phyloP scores from a whole-genome alignment of 2,888 invertebrate genomes.

The Sepiola atlantica region DNA sequence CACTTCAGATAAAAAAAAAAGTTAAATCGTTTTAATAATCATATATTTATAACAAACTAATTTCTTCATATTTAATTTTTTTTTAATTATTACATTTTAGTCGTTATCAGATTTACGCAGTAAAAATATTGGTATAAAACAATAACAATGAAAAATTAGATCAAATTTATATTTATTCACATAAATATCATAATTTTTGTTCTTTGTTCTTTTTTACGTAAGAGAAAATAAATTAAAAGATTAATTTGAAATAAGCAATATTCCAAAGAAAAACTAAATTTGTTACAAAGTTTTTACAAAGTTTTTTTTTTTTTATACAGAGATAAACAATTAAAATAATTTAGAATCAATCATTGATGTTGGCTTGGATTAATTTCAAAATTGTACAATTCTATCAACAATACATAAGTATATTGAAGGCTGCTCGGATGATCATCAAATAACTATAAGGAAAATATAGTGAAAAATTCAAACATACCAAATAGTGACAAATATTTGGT shows the following conservation, averaged over 20 bases:
- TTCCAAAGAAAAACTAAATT: background rate
- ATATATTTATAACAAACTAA: background rate
- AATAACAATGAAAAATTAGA: background rate
- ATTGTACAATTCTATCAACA: background rate
- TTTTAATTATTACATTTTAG: background rate
- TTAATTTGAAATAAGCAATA: background rate
- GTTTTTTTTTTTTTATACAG: background rate
- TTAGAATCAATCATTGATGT: background rate
- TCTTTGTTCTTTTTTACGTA: background rate
- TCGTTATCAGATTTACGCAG: background rate
- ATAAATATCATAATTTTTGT: background rate
- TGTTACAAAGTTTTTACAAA: background rate
- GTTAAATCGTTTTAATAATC: background rate
- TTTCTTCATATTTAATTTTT: background rate
- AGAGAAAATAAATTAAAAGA: background rate
- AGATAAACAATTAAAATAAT: background rate
- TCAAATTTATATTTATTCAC: background rate
- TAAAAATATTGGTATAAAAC: background rate
- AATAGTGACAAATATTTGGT: background rate
- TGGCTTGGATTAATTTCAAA: background rate
- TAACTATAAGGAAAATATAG: background rate
- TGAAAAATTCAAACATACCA: background rate
- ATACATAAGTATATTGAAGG: background rate
- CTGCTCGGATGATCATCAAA: background rate
- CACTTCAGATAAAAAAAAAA: too few relatives aligned